These are phyloP conservation scores for Pomacea canaliculata DNA, from an alignment of 2,888 invertebrate genomes.

Conservation along the genomic window DNA sequence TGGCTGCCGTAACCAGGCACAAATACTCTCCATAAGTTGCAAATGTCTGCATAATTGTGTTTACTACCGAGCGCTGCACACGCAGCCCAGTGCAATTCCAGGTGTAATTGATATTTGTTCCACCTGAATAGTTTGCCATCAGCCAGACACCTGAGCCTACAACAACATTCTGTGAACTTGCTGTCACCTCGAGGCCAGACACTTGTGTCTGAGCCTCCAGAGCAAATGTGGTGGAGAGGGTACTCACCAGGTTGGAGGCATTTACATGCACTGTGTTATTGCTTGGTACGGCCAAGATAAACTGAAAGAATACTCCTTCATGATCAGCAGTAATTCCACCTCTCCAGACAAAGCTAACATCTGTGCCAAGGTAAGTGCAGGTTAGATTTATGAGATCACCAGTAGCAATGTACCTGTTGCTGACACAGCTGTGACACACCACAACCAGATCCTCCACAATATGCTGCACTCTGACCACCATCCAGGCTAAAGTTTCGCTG, in stretches of 20 bases:
- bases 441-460: slow-evolving; percentile 19
- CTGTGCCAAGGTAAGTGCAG: slow-evolving; percentile 21
- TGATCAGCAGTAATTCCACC: neutral
- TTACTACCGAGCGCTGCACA: slow-evolving; percentile 14
- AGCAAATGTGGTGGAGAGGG: neutral
- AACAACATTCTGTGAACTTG: slow-evolving; percentile 19
- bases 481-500: neutral
- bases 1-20: slow-evolving; percentile 36
- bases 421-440: slow-evolving; percentile 13
- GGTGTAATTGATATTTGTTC: slow-evolving; percentile 28
- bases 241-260: slow-evolving; percentile 10
- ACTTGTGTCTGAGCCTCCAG: slow-evolving; percentile 23
- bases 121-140: slow-evolving; percentile 23
- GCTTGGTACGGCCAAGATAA: neutral
- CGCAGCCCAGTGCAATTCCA: slow-evolving; percentile 28
- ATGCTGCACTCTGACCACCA: slow-evolving; percentile 4
- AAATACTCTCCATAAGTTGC: slow-evolving; percentile 31
- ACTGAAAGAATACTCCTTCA: no score
- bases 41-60: slow-evolving; percentile 22
- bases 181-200: neutral
- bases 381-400: neutral
- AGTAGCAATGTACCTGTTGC: slow-evolving; percentile 10
- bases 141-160: slow-evolving; percentile 14
- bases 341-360: neutral
- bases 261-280: neutral